Evolutionary conservation across 1,140 invertebrate genomes (phyloP).

Genomic region (Epicauta chinensis): DNA sequence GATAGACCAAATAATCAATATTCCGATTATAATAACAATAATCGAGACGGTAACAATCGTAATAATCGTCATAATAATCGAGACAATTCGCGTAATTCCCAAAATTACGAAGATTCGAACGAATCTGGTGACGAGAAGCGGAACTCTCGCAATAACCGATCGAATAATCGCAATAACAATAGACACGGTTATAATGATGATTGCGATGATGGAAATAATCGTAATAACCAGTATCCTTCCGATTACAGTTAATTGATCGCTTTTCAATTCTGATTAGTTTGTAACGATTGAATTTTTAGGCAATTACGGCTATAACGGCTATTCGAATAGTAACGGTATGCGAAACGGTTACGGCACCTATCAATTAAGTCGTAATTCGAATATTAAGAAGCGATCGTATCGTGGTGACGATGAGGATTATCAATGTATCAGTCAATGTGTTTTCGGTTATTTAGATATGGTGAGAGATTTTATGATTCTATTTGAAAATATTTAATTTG

Average conservation of each 20-base stretch:
- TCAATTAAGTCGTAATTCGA: background rate
- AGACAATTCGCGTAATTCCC: no score
- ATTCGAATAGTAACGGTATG: background rate
- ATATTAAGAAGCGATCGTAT: conserved; percentile 11
- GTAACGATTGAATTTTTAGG: conserved; percentile 1
- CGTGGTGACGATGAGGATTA: conserved; percentile 9
- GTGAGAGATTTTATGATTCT: conserved; percentile 22
- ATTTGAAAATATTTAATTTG: conserved; percentile 6
- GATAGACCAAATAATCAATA: background rate
- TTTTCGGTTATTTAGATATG: conserved; percentile 33
- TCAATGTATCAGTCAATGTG: conserved; percentile 33
- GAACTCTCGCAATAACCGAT: background rate
- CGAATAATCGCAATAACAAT: conserved; percentile 1
- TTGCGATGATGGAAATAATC: background rate
- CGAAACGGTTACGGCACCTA: background rate
- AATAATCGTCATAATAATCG: conserved; percentile 7
- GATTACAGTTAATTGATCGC: background rate
- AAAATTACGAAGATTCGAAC: background rate
- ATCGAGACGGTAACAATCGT: conserved; percentile 5
- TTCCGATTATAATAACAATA: conserved; percentile 5
- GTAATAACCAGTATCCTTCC: background rate
- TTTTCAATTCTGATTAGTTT: background rate
- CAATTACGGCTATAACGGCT: conserved; percentile 10
- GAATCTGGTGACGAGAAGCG: conserved; percentile 3
- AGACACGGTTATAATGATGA: background rate